These are phyloP conservation scores for Conops quadrifasciatus DNA, from an alignment of 2,888 invertebrate genomes.

Conservation along the genomic window DNA sequence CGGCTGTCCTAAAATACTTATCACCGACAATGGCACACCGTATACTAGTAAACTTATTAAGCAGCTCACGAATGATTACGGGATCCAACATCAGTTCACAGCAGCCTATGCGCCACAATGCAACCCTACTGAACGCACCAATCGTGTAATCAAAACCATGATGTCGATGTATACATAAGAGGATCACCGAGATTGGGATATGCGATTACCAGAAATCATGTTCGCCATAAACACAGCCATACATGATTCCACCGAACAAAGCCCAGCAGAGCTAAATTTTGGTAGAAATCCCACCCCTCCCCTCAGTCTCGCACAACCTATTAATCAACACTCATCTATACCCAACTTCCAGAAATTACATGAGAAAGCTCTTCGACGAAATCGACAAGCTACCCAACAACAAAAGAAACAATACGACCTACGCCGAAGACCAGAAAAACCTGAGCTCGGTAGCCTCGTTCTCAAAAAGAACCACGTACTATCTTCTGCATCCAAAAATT, in stretches of 20 bases:
- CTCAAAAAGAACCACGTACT: neutral
- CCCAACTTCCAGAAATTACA: neutral
- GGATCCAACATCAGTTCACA: neutral
- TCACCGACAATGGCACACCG: neutral
- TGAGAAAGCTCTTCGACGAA: neutral
- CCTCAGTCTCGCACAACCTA: neutral
- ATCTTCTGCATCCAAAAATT: neutral
- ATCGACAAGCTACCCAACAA: neutral
- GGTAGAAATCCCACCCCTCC: neutral
- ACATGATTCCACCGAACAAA: neutral
- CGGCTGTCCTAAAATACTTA: slow-evolving; percentile 3
- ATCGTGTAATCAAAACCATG: neutral
- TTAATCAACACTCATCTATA: neutral
- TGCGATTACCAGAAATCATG: too few relatives aligned
- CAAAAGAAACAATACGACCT: neutral
- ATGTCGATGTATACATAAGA: neutral
- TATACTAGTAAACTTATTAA: neutral
- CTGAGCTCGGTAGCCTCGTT: neutral
- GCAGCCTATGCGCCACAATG: neutral
- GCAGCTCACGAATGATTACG: neutral
- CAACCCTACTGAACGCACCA: neutral
- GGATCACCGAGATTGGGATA: neutral
- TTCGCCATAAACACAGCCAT: too few relatives aligned
- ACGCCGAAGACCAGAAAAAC: neutral
- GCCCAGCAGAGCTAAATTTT: neutral